Evolutionary conservation across 2,888 invertebrate genomes (phyloP).

Genomic region (Acrocyrtus sp.): DNA sequence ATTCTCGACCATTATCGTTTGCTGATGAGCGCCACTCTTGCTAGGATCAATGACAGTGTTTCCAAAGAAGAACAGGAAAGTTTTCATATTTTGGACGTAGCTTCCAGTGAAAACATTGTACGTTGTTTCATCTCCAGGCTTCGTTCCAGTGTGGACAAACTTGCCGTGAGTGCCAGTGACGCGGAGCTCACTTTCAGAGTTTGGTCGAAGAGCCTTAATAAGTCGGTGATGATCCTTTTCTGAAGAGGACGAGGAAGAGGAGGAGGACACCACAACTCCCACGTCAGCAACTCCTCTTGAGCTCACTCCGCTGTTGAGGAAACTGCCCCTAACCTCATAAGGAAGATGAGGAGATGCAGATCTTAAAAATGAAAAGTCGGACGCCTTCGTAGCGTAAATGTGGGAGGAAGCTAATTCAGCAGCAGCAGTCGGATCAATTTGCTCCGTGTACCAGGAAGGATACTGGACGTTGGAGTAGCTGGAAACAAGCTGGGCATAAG

Average conservation of each 20-base stretch:
- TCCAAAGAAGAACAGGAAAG: slow-evolving; percentile 65
- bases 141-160: slow-evolving; percentile 62
- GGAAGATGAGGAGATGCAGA: slow-evolving; percentile 57
- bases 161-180: slow-evolving; percentile 65
- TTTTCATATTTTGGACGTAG: slow-evolving; percentile 64
- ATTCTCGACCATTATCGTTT: slow-evolving; percentile 62
- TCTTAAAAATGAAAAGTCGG: slow-evolving; percentile 34
- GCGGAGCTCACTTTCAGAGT: slow-evolving; percentile 62
- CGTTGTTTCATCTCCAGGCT: slow-evolving; percentile 61
- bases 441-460: slow-evolving; percentile 64
- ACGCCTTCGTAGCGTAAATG: slow-evolving; percentile 33
- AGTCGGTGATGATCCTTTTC: slow-evolving; percentile 39
- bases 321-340: slow-evolving; percentile 50
- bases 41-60: slow-evolving; percentile 63
- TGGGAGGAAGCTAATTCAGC: slow-evolving; percentile 18
- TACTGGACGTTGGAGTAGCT: slow-evolving; percentile 64
- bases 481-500: slow-evolving; percentile 67
- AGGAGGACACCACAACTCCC: slow-evolving; percentile 47
- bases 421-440: slow-evolving; percentile 59
- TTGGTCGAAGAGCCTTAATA: slow-evolving; percentile 54
- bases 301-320: slow-evolving; percentile 37
- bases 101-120: slow-evolving; percentile 65
- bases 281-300: slow-evolving; percentile 56
- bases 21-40: slow-evolving; percentile 24
- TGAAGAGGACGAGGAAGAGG: slow-evolving; percentile 19